phyloP scores from a whole-genome alignment of 2,113 vertebrate genomes.

The Proterorhinus semilunaris region DNA sequence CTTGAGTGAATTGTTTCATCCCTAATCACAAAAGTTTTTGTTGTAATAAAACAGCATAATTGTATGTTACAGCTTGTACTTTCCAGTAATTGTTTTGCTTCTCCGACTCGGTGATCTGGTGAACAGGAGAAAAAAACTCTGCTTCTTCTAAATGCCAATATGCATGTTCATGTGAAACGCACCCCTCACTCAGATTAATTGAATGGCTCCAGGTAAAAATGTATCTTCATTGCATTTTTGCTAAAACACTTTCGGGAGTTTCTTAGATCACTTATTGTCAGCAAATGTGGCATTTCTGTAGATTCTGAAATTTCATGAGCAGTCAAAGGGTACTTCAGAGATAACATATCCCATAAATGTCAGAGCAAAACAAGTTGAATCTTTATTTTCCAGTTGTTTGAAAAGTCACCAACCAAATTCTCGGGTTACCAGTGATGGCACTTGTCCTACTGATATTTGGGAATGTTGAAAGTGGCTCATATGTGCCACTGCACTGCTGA shows the following conservation, averaged over 20 bases:
- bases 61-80: too few relatives aligned
- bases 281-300: constrained; percentile 15
- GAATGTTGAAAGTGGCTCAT: constrained; percentile 22
- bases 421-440: constrained; percentile 7
- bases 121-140: not conserved
- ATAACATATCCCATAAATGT: constrained; percentile 31
- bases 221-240: constrained; percentile 32
- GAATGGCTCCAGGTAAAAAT: constrained; percentile 30
- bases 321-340: constrained; percentile 37
- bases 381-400: constrained; percentile 19
- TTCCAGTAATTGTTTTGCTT: too few relatives aligned
- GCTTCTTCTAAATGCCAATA: constrained; percentile 29
- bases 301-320: constrained; percentile 47
- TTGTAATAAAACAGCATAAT: too few relatives aligned
- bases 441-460: constrained; percentile 32
- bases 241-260: constrained; percentile 8
- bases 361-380: constrained; percentile 21
- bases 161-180: constrained; percentile 11
- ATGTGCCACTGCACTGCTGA: constrained; percentile 16
- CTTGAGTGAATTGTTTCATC: too few relatives aligned
- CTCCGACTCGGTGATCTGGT: not conserved
- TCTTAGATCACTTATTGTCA: constrained; percentile 20
- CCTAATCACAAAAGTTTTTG: too few relatives aligned
- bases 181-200: constrained; percentile 13
- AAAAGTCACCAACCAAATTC: constrained; percentile 2